Base-by-base conservation (phyloP, 2,113 vertebrate genomes). In the Zosterops japonicus region DNA sequence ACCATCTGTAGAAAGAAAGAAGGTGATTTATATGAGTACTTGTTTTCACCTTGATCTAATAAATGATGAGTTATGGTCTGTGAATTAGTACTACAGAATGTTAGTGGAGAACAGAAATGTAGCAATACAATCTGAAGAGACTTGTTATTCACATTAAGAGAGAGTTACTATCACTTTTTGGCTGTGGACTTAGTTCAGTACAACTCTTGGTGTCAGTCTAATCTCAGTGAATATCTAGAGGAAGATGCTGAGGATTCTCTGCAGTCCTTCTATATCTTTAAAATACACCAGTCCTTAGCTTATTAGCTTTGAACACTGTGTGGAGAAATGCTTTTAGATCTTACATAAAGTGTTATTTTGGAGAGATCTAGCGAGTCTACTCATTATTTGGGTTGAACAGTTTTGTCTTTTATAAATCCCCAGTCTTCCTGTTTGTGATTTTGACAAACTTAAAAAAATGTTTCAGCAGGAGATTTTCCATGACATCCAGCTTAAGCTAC, bases 171-270 rank as follows among this genome's bases (percentile, higher is more conserved):
- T 64, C 60, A 49, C 23, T 55, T 80, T 68, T 24, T 85, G 71
- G 35, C 79, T 49, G 82, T 35, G 24, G 85, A 74, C 83, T 88
- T 95, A 75, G 92, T 92, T 96, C 87, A 83, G 60, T 70, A 63
- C 52, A 96, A 96, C 94, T 97, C 94, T 92, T 96, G 95, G 94
- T 96, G 96, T 96, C 94, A 96, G 90, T 96, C 93, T 97, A 96
- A 93, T 95, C 93, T 95, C 93, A 95, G 85, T 61, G 71, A 91
- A 96, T 47, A 21, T 60, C 92, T 92, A 55, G 44, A 92, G 79
- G 41, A 94, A 93, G 72, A 71, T 4, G 17, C 2, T 60, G 69
- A 36, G 67, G n/a, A 80, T 65, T 80, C n/a, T 33, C 39, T 61
- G 23, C 6, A 0, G 27, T 83, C 55, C 59, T 78, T 36, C 68